Conservation (phyloP, 2,797 vertebrate genomes). For the Pseudomugil tenellus region DNA sequence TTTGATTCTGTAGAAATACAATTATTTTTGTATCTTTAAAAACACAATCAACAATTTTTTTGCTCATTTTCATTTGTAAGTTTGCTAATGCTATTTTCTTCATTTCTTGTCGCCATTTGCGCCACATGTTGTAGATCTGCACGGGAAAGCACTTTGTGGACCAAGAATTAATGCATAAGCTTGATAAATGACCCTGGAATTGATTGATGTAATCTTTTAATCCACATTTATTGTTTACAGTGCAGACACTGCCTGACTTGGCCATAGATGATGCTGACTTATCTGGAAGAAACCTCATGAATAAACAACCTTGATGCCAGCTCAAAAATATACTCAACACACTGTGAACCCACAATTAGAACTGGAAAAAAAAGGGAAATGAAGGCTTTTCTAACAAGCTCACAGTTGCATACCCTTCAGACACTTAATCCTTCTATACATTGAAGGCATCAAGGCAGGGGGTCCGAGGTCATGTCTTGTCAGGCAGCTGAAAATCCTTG, state of each 20-base stretch:
- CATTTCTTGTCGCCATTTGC: neutral
- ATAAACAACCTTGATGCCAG: conserved; percentile 39
- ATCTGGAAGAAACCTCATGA: conserved; percentile 45
- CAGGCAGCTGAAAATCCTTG: conserved; percentile 5
- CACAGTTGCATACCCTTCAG: conserved; percentile 8
- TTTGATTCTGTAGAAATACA: neutral
- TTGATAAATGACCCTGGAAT: conserved; percentile 27
- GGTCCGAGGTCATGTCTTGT: neutral
- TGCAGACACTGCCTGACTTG: conserved; percentile 38
- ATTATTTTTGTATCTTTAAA: no score
- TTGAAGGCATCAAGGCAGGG: neutral
- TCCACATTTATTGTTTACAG: conserved; percentile 48
- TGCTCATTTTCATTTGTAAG: no score
- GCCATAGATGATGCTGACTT: conserved; percentile 48
- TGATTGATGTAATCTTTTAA: conserved; percentile 50
- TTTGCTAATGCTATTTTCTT: neutral
- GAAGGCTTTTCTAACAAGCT: neutral
- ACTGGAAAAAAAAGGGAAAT: neutral
- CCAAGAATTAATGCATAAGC: conserved; percentile 15
- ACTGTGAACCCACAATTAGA: conserved; percentile 27
- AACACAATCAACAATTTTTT: no score
- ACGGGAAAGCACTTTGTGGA: neutral
- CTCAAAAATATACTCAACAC: conserved; percentile 31
- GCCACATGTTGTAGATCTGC: neutral
- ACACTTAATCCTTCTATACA: conserved; percentile 4